Evolutionary conservation across 2,113 vertebrate species (phyloP).

Genomic region (Notothenia rossii): DNA sequence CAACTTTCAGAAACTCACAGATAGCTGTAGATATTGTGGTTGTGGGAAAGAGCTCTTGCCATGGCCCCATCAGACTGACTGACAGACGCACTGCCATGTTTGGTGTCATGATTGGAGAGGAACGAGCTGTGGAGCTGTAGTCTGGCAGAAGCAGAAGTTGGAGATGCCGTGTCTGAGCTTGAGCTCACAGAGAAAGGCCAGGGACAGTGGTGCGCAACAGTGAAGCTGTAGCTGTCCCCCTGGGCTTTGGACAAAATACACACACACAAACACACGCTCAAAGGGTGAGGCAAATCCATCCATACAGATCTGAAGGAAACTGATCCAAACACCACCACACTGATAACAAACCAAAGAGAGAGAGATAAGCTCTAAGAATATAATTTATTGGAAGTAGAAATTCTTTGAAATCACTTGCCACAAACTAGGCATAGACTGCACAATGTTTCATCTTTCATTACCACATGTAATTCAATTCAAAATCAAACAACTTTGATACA

Average conservation of each 20-base stretch:
- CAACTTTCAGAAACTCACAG: background rate
- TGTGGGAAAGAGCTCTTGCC: slow-evolving; percentile 13
- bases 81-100: slow-evolving; percentile 4
- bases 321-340: slow-evolving; percentile 34
- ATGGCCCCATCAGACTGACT: slow-evolving; percentile 13
- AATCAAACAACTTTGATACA: background rate
- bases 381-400: background rate
- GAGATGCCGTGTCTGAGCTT: slow-evolving; percentile 57
- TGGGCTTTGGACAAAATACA: slow-evolving; percentile 42
- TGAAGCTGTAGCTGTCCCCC: slow-evolving; percentile 68
- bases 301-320: slow-evolving; percentile 55
- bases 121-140: slow-evolving; percentile 12
- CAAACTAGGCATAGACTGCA: background rate
- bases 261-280: slow-evolving; percentile 23
- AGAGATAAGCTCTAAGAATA: background rate
- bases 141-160: slow-evolving; percentile 57
- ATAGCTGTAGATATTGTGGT: background rate
- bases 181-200: slow-evolving; percentile 54
- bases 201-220: slow-evolving; percentile 74
- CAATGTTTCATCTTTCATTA: background rate
- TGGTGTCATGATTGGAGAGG: slow-evolving; percentile 45
- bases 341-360: slow-evolving; percentile 10
- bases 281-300: slow-evolving; percentile 24
- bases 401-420: background rate
- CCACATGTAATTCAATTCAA: no score